Percentiles rank a stretch among this genome's conserved stretches.
These are phyloP conservation scores for Anthonomus grandis DNA, from an alignment of 1,140 invertebrate genomes.

Conservation along the genomic window DNA sequence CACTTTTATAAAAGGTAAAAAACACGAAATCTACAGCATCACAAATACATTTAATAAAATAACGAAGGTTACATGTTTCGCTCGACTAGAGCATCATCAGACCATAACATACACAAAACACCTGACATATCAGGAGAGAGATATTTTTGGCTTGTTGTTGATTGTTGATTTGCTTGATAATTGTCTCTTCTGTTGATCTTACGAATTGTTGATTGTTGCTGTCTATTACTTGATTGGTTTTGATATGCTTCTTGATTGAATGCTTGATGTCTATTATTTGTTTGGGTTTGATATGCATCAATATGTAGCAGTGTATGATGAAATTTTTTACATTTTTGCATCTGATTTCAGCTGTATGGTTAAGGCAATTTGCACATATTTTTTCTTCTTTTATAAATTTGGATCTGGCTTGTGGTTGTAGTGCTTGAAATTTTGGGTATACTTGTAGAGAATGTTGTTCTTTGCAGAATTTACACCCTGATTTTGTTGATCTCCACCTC, in stretches of 20 bases:
- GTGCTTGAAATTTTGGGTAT: background rate
- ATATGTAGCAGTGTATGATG: background rate
- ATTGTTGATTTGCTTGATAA: background rate
- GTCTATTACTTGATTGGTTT: no score
- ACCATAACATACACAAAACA: no score
- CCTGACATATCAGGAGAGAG: no score
- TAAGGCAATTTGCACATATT: background rate
- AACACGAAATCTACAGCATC: no score
- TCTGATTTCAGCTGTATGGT: background rate
- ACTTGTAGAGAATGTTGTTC: background rate
- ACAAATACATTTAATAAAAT: no score
- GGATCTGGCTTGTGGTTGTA: background rate
- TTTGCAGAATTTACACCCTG: no score
- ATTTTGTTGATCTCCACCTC: background rate
- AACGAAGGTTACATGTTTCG: no score
- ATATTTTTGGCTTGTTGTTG: background rate
- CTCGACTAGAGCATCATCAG: no score
- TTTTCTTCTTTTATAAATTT: background rate
- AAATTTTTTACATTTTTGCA: background rate
- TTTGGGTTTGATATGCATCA: background rate
- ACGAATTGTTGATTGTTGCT: no score
- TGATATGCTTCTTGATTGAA: background rate
- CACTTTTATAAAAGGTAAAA: no score
- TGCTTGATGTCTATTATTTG: no score
- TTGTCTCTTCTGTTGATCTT: no score